Conservation (phyloP, 2,797 vertebrate genomes). For the Columba guinea region DNA sequence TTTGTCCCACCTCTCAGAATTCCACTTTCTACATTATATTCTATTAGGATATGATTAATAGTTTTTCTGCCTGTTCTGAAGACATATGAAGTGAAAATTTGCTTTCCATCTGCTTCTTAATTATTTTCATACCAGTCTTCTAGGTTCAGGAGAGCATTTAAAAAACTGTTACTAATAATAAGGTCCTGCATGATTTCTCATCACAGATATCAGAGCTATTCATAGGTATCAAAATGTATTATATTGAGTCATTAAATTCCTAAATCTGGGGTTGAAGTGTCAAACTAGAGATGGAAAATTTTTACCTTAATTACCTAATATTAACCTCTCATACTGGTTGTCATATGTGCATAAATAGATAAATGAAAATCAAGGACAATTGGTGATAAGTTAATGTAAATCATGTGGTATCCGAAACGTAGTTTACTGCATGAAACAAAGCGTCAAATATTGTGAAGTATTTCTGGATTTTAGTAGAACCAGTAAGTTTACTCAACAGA, state of each 20-base stretch:
- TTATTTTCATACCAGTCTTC: neutral
- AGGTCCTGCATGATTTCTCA: neutral
- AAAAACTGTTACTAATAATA: neutral
- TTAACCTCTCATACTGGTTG: neutral
- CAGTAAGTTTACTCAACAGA: neutral
- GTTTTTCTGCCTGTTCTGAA: neutral
- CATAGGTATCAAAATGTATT: neutral
- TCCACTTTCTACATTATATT: neutral
- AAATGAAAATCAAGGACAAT: neutral
- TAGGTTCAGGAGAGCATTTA: neutral
- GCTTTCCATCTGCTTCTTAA: neutral
- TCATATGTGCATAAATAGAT: neutral
- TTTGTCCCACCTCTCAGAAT: neutral
- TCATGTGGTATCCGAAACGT: accelerated
- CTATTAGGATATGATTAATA: neutral
- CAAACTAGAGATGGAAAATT: neutral
- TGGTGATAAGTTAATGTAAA: neutral
- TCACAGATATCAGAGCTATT: neutral
- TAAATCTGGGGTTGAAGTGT: neutral
- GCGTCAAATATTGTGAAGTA: neutral
- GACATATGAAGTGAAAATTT: neutral
- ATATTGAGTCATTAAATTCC: neutral
- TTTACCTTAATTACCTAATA: neutral
- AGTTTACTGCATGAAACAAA: neutral
- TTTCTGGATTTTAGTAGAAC: neutral